These are phyloP conservation scores for Huso huso DNA, from an alignment of 2,797 vertebrate species.

Conservation along the genomic window DNA sequence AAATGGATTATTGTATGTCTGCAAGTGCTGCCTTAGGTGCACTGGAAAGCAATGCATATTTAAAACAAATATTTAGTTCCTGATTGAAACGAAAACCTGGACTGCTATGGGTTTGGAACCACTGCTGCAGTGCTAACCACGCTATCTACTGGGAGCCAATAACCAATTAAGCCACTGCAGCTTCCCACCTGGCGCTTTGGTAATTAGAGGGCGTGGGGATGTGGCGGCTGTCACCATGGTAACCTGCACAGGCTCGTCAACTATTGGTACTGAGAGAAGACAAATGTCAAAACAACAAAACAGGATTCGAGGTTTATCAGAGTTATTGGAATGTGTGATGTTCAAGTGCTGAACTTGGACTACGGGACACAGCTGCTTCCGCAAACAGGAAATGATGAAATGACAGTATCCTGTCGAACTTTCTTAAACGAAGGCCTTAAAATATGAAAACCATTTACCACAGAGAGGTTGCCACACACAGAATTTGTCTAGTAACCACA, in stretches of 20 bases:
- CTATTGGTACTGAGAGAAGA: conserved; percentile 15
- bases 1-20: too few relatives aligned
- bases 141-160: not conserved
- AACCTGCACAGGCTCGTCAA: conserved; percentile 14
- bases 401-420: too few relatives aligned
- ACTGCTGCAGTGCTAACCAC: not conserved
- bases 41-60: too few relatives aligned
- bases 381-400: too few relatives aligned
- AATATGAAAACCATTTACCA: conserved; percentile 4
- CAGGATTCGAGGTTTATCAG: conserved; percentile 3
- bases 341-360: too few relatives aligned
- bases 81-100: too few relatives aligned
- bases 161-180: not conserved
- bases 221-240: conserved; percentile 15
- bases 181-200: conserved; percentile 31
- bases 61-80: too few relatives aligned
- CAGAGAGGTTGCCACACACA: conserved; percentile 2
- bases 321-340: too few relatives aligned
- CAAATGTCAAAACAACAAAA: conserved; percentile 11
- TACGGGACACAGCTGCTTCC: too few relatives aligned
- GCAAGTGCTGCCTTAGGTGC: too few relatives aligned
- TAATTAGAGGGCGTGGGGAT: conserved; percentile 27
- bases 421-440: not conserved
- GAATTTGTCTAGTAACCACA: not conserved
- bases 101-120: too few relatives aligned